These are phyloP conservation scores for Xylota segnis DNA, from an alignment of 2,888 invertebrate genomes.

Conservation along the genomic window DNA sequence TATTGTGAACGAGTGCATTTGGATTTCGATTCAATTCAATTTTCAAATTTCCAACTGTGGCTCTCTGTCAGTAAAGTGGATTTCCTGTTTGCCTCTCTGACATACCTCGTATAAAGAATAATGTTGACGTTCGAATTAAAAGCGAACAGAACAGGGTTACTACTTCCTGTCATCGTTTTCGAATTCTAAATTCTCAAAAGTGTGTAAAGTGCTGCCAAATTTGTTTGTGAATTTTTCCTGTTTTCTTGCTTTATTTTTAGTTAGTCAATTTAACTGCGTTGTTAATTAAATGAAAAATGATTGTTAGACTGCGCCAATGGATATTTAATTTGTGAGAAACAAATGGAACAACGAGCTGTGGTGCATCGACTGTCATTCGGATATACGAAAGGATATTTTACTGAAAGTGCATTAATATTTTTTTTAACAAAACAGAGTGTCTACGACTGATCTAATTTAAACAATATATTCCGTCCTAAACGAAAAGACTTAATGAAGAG, in stretches of 20 bases:
- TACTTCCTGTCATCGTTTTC: conserved; percentile 62
- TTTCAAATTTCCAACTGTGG: conserved; percentile 56
- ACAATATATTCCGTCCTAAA: conserved; percentile 74
- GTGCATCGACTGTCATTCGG: neutral
- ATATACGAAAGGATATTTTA: conserved; percentile 19
- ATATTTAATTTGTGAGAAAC: conserved; percentile 43
- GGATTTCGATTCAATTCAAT: conserved; percentile 41
- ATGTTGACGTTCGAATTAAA: conserved; percentile 45
- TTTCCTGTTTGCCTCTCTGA: conserved; percentile 45
- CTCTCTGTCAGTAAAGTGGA: conserved; percentile 6
- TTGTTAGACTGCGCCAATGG: conserved; percentile 34
- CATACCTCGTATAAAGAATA: conserved; percentile 21
- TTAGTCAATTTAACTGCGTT: conserved; percentile 26
- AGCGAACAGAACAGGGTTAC: conserved; percentile 51
- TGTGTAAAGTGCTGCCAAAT: conserved; percentile 69
- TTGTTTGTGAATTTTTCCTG: neutral
- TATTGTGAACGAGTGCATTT: neutral
- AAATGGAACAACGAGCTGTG: conserved; percentile 9
- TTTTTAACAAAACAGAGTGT: conserved; percentile 29
- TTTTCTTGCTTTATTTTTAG: conserved; percentile 8
- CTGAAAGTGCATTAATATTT: conserved; percentile 31
- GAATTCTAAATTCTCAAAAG: conserved; percentile 38
- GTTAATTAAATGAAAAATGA: conserved; percentile 35
- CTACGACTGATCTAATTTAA: conserved; percentile 58
- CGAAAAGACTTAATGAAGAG: conserved; percentile 67